Evolutionary conservation across 2,113 vertebrate genomes (phyloP).

Genomic region (Eubucco bourcierii): DNA sequence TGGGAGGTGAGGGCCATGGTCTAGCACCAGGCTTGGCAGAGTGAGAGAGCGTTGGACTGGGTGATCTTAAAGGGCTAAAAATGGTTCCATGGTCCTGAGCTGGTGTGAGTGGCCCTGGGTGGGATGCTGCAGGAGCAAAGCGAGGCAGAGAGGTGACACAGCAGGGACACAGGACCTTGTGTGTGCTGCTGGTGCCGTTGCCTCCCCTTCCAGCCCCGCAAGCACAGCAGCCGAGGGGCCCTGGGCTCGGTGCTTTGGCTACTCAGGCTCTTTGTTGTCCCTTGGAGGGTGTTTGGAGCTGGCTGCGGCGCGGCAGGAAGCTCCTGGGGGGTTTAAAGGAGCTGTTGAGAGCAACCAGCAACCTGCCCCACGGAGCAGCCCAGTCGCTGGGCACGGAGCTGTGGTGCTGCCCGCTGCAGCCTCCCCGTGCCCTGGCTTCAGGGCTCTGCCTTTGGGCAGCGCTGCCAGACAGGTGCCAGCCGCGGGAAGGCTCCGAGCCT

Average conservation of each 20-base stretch:
- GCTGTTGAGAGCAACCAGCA: not conserved
- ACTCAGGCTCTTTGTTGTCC: not conserved
- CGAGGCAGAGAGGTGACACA: not conserved
- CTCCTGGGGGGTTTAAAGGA: constrained; percentile 20
- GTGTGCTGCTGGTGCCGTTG: not conserved
- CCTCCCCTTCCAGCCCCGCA: not conserved
- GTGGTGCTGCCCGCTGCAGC: too few species aligned
- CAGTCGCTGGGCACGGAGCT: not conserved
- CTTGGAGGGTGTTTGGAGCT: constrained; percentile 18
- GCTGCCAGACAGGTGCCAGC: not conserved
- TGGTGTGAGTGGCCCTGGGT: not conserved
- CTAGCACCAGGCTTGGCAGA: too few species aligned
- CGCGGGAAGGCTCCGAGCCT: fast-evolving
- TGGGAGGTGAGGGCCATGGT: too few species aligned
- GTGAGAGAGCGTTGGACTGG: too few species aligned
- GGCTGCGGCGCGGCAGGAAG: not conserved
- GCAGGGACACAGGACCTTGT: not conserved
- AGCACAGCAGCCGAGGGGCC: not conserved
- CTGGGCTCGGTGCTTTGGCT: constrained; percentile 1
- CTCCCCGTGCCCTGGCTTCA: too few species aligned
- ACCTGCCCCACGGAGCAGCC: not conserved
- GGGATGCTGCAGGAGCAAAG: not conserved
- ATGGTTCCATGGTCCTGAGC: not conserved
- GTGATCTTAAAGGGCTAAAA: too few species aligned
- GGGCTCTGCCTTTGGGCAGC: not conserved